phyloP scores from a whole-genome alignment of 1,140 invertebrate genomes.

The Pomacea maculata region DNA sequence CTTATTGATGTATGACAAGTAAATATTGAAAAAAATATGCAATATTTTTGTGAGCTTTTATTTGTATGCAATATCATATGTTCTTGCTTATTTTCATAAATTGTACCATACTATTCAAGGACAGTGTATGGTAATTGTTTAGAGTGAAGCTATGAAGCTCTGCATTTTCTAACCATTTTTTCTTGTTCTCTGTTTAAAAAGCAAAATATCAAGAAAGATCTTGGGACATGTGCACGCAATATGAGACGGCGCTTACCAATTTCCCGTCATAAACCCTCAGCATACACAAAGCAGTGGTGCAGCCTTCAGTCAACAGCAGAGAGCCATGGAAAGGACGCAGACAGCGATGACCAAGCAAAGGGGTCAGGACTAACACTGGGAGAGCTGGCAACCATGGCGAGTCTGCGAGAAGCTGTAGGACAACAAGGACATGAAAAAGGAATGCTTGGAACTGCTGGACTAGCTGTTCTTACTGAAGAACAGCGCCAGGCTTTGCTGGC shows the following conservation, averaged over 20 bases:
- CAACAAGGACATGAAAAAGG: slow-evolving; percentile 26
- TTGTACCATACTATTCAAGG: no score
- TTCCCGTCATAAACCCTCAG: slow-evolving; percentile 15
- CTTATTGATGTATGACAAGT: no score
- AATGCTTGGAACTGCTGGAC: slow-evolving; percentile 1
- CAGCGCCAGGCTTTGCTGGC: slow-evolving; percentile 29
- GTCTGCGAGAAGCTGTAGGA: slow-evolving; percentile 25
- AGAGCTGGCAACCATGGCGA: slow-evolving; percentile 29
- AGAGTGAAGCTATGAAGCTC: background rate
- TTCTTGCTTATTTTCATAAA: no score
- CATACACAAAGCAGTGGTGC: slow-evolving; percentile 16
- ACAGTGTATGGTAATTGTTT: no score
- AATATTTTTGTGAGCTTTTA: no score
- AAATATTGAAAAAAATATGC: no score
- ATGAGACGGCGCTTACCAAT: slow-evolving; percentile 30
- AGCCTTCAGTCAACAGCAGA: slow-evolving; percentile 16
- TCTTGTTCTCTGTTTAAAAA: slow-evolving; percentile 8
- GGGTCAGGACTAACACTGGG: slow-evolving; percentile 25
- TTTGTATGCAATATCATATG: no score
- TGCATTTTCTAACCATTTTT: background rate
- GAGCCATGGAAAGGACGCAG: slow-evolving; percentile 14
- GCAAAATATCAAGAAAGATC: slow-evolving; percentile 35
- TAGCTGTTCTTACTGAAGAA: slow-evolving; percentile 23
- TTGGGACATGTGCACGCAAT: slow-evolving; percentile 34
- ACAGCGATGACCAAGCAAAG: slow-evolving; percentile 9